phyloP scores from a whole-genome alignment of 2,888 invertebrate genomes.

The Incurvaria masculella region DNA sequence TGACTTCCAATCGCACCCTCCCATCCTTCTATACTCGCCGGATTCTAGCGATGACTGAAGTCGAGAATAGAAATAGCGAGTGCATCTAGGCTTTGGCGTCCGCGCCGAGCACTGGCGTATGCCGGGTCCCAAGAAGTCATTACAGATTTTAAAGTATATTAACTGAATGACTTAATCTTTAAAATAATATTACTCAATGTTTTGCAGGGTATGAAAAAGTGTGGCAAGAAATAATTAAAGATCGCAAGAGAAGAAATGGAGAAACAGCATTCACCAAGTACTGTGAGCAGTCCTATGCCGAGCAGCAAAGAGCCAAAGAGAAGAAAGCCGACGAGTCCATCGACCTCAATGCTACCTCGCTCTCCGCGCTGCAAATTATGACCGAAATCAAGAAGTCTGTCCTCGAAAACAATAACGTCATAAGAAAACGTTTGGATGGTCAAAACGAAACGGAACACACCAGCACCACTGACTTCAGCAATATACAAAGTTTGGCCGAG shows the following conservation, averaged over 20 bases:
- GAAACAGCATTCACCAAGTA: constrained; percentile 43
- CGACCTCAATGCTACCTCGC: constrained; percentile 25
- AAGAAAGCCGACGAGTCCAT: constrained; percentile 21
- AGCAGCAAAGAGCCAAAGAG: constrained; percentile 13
- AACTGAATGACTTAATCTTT: constrained; percentile 4
- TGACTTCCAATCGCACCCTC: no score
- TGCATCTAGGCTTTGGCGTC: no score
- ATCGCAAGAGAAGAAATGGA: constrained; percentile 56
- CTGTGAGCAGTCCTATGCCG: constrained; percentile 25
- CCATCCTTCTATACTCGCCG: no score
- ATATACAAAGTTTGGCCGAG: constrained; percentile 39
- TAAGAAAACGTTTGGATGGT: constrained; percentile 39
- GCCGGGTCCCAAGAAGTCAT: background rate
- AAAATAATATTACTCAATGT: background rate
- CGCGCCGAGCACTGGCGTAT: background rate
- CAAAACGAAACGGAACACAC: constrained; percentile 20
- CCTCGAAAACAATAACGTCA: constrained; percentile 44
- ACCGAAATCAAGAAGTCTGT: constrained; percentile 45
- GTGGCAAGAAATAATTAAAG: constrained; percentile 63
- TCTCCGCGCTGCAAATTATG: constrained; percentile 38
- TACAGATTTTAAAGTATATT: background rate
- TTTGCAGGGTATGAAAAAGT: constrained; percentile 58
- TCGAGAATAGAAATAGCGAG: no score
- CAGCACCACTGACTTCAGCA: constrained; percentile 18
- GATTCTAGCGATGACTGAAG: no score